Base-by-base conservation (phyloP, 2,888 invertebrate species). In the Torymus aiolomorphi region DNA sequence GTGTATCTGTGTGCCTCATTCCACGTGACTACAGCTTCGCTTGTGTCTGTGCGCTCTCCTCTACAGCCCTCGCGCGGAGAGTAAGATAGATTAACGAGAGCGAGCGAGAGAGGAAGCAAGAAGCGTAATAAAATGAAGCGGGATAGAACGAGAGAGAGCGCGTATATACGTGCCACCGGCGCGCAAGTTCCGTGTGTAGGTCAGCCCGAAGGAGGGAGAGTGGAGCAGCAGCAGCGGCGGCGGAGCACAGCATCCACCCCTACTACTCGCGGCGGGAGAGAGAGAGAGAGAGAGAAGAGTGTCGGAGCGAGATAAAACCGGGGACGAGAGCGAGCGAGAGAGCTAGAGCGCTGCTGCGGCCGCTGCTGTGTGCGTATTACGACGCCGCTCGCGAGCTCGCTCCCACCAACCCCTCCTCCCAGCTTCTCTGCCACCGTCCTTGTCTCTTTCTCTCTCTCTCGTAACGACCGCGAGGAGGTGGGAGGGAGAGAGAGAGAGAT, bases 21-120 rank as follows among this genome's bases (percentile, higher is more conserved):
- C 42, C 42, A 42, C 42, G 42, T 42, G 42, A 42, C 42, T 42
- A 10, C 5, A 8, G 3, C 49, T 59, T 12, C 49, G 42, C 11
- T 11, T 20, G 49, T 10, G 66, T 66, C 49, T 61, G 20, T 12
- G 12, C 4, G 42, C 54, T 42, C 31, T 31, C 31, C 31, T 31
- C 31, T 3, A 31, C 31, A 42, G 42, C 42, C 42, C 42, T 8
- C 51, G 51, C 14, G 56, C 31, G 4, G 65, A 66, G 75, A 79
- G 74, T 31, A 67, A 71, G 59, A 81, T 57, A 71, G 76, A 78
- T 79, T 72, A 67, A 73, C 73, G 67, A 78, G 59, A 20, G 66
- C 14, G 18, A 67, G 67, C 67, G 67, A 78, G 59, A 20, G 66
- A 18, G 18, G 42, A 59, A 52, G 63, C 18, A 57, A 66, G 71